Percentiles rank a stretch among this genome's conserved stretches.
phyloP scores from a whole-genome alignment of 2,113 vertebrate species.

The Chionis minor region DNA sequence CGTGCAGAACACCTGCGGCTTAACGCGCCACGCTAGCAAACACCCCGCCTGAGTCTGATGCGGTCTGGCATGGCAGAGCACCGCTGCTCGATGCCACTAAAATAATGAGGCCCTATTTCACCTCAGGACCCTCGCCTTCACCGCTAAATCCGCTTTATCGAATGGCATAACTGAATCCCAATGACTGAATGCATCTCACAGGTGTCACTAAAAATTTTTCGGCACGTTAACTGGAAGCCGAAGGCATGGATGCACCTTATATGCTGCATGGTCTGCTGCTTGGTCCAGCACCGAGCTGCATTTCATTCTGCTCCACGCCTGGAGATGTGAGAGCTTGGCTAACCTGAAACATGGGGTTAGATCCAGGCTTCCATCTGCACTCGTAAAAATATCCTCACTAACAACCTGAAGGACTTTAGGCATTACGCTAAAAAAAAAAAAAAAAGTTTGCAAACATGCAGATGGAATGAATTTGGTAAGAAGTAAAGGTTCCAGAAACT shows the following conservation, averaged over 20 bases:
- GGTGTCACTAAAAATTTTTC: slow-evolving; percentile 39
- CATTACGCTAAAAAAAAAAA: background rate
- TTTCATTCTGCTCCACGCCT: background rate
- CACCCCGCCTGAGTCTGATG: background rate
- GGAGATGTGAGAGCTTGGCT: background rate
- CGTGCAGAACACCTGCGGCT: slow-evolving; percentile 71
- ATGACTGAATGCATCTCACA: background rate
- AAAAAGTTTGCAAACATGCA: background rate
- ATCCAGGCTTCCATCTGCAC: background rate
- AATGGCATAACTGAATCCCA: background rate
- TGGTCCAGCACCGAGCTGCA: background rate
- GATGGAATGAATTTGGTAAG: background rate
- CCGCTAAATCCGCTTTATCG: background rate
- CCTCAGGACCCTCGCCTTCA: slow-evolving; percentile 33
- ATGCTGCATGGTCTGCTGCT: background rate
- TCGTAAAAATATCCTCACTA: background rate
- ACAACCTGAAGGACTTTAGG: background rate
- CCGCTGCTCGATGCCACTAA: background rate
- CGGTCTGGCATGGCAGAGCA: background rate
- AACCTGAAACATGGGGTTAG: background rate
- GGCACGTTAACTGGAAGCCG: background rate
- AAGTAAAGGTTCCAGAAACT: background rate
- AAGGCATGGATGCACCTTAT: background rate
- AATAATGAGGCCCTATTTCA: slow-evolving; percentile 45
- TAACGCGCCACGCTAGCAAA: slow-evolving; percentile 36